A percentile compares a stretch with the other conserved stretches of the same genome.
Conservation (phyloP, 1,140 invertebrate genomes). For the Drosophila sechellia region DNA sequence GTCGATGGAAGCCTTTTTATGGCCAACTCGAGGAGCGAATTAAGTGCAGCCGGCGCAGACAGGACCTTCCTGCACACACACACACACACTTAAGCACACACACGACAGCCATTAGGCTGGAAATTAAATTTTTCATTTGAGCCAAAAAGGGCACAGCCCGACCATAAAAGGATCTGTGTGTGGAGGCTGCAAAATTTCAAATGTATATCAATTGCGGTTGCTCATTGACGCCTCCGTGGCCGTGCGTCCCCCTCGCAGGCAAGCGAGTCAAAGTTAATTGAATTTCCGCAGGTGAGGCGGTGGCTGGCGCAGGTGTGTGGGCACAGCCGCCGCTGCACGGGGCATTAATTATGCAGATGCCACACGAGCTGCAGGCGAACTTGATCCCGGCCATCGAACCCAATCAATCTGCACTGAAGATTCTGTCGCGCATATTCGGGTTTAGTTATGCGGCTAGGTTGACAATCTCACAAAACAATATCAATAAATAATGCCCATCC, state of each 20-base stretch:
- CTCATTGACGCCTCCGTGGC: conserved; percentile 38
- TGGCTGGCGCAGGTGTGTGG: background rate
- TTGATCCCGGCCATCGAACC: conserved; percentile 5
- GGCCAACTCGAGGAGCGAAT: conserved; percentile 64
- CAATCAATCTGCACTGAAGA: conserved; percentile 10
- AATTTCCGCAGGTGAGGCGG: conserved; percentile 23
- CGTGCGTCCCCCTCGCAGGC: background rate
- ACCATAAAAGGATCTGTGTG: conserved; percentile 12
- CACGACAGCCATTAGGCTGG: conserved; percentile 72
- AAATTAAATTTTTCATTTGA: conserved; percentile 74
- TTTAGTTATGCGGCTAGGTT: no score
- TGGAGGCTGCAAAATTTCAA: conserved; percentile 44
- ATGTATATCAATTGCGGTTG: conserved; percentile 57
- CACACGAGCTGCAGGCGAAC: conserved; percentile 5
- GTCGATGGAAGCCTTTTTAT: conserved; percentile 62
- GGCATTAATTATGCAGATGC: conserved; percentile 2
- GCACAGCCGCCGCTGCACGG: background rate
- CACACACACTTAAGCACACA: conserved; percentile 43
- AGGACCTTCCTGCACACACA: conserved; percentile 2
- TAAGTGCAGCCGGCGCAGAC: conserved; percentile 66
- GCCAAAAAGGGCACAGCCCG: conserved; percentile 6
- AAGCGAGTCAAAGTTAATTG: conserved; percentile 40
- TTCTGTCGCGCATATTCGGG: no score
- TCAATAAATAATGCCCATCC: background rate
- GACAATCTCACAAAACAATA: no score